These are phyloP conservation scores for Eupsittula cactorum DNA, from an alignment of 2,113 vertebrate genomes.

Conservation along the genomic window DNA sequence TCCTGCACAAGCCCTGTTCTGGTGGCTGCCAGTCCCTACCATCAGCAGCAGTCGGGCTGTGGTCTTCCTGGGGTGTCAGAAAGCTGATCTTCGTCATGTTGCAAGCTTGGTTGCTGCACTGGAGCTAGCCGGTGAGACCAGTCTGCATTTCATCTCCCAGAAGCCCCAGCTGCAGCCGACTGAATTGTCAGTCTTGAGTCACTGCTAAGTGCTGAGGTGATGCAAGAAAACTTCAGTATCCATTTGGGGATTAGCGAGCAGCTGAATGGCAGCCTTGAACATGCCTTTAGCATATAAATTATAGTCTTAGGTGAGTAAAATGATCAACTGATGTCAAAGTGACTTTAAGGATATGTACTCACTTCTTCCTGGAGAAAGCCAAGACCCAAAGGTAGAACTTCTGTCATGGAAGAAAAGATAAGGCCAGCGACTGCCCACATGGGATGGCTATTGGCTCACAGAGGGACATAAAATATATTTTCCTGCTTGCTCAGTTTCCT, in stretches of 20 bases:
- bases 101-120: background rate
- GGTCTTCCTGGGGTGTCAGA: background rate
- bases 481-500: background rate
- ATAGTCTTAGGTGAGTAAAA: background rate
- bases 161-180: background rate
- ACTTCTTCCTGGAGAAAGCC: background rate
- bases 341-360: background rate
- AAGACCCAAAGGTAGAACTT: background rate
- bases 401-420: background rate
- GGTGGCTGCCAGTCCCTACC: background rate
- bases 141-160: background rate
- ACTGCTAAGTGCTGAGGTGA: background rate
- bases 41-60: background rate
- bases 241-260: background rate
- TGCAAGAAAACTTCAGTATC: background rate
- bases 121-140: background rate
- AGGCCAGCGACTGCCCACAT: background rate
- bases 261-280: conserved; percentile 1
- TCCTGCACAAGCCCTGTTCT: background rate
- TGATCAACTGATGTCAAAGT: background rate
- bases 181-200: background rate
- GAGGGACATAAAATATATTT: background rate
- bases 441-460: background rate
- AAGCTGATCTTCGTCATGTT: background rate
- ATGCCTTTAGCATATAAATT: background rate